These are phyloP conservation scores for Perizoma flavofasciatum DNA, from an alignment of 2,888 invertebrate species.

Conservation along the genomic window DNA sequence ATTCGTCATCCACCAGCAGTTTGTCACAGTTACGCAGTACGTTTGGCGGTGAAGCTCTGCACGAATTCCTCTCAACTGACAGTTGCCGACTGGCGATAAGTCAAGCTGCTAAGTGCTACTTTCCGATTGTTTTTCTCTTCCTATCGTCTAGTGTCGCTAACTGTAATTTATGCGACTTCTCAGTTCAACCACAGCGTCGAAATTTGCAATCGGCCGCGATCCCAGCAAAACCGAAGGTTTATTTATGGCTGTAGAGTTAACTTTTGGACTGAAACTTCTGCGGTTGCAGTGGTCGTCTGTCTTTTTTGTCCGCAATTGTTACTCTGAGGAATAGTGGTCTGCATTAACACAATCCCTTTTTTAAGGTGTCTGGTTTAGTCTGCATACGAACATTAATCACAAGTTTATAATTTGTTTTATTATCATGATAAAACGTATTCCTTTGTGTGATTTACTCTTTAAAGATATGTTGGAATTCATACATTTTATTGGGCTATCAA, in stretches of 20 bases:
- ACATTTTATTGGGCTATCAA: slow-evolving; percentile 1
- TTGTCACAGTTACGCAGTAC: slow-evolving; percentile 62
- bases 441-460: slow-evolving; percentile 20
- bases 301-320: slow-evolving; percentile 69
- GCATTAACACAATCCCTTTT: slow-evolving; percentile 49
- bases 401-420: slow-evolving; percentile 40
- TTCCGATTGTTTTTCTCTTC: slow-evolving; percentile 80
- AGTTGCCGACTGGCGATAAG: slow-evolving; percentile 75
- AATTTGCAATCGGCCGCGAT: slow-evolving; percentile 80
- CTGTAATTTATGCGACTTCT: slow-evolving; percentile 83
- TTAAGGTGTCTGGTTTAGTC: slow-evolving; percentile 44
- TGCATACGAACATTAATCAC: slow-evolving; percentile 41
- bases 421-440: slow-evolving; percentile 26
- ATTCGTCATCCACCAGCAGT: slow-evolving; percentile 56
- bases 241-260: slow-evolving; percentile 79
- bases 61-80: slow-evolving; percentile 70
- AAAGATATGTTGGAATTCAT: slow-evolving; percentile 1
- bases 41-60: slow-evolving; percentile 52
- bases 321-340: slow-evolving; percentile 57
- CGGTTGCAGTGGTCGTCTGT: slow-evolving; percentile 66
- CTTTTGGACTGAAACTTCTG: slow-evolving; percentile 75
- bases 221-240: slow-evolving; percentile 82
- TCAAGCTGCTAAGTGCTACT: slow-evolving; percentile 81
- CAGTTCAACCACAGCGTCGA: slow-evolving; percentile 71
- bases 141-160: slow-evolving; percentile 59